Evolutionary conservation across 2,113 vertebrate genomes (phyloP), one percentile per base, ranked within the genome.

Genomic region (Ursus arctos): DNA sequence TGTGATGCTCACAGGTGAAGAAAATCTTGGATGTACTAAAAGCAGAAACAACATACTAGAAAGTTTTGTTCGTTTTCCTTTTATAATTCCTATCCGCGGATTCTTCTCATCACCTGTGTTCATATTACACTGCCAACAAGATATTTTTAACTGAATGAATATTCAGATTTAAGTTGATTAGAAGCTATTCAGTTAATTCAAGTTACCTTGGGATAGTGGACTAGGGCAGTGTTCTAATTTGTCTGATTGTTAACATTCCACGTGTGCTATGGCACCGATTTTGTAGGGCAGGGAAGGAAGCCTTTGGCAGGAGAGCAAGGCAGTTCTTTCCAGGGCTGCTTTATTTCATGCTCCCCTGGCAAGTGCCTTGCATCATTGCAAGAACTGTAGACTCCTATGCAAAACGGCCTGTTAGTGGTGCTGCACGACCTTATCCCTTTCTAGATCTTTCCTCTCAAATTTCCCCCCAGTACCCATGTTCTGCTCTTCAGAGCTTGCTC

Each of bases 141-240:
- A 2, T 91, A 59, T 72, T 96, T 96, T 90, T 83, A 92, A 77
- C 69, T 51, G 43, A 81, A n/a, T 94, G 59, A 94, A 40, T 76
- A 67, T 82, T 87, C 74, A 53, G 43, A 77, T 88, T 89, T 81
- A 51, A 63, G 92, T 87, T 92, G 69, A 72, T 53, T 88, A 49
- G 65, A 61, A 92, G 21, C 51, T 51, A 7, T 77, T 91, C n/a
- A 4, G 26, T 36, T 74, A 87, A 90, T 94, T 80, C 2, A 2
- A 31, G 28, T 85, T 31, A n/a, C 88, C 53, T 36, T 24, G 77
- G 57, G 22, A 59, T 24, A 61, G 74, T 55, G 71, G 43, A 47
- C 67, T 55, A 57, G 43, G 81, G 2, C 85, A 13, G 12, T 36
- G 28, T 59, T 91, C 59, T 92, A 6, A 59, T 82, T 40, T 81